These are phyloP conservation scores for Cherax quadricarinatus DNA, from an alignment of 1,140 invertebrate species.

Conservation along the genomic window DNA sequence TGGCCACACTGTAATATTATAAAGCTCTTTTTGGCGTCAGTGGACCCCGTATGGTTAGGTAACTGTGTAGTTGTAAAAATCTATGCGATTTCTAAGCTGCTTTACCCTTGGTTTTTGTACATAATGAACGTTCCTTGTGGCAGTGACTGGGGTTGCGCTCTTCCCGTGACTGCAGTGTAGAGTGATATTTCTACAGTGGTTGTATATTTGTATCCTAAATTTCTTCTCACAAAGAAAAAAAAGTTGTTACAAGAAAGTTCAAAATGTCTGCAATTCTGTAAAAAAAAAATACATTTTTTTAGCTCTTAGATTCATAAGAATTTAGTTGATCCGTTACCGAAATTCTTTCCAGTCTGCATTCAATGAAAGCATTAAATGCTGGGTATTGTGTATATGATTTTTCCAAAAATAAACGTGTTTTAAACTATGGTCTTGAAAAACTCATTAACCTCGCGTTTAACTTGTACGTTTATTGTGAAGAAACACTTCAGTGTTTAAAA, in stretches of 20 bases:
- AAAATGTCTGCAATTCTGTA: slow-evolving; percentile 71
- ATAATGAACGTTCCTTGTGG: slow-evolving; percentile 57
- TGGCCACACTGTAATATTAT: slow-evolving; percentile 68
- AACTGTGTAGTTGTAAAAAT: slow-evolving; percentile 69
- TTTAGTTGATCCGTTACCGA: slow-evolving; percentile 69
- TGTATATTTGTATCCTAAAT: slow-evolving; percentile 72
- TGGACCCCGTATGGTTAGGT: slow-evolving; percentile 71
- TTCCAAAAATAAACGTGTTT: slow-evolving; percentile 71
- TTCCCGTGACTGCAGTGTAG: slow-evolving; percentile 58
- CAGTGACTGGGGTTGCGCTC: slow-evolving; percentile 37
- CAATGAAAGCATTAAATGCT: slow-evolving; percentile 69
- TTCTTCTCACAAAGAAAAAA: slow-evolving; percentile 70
- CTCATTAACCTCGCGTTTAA: not conserved
- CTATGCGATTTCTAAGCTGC: slow-evolving; percentile 66
- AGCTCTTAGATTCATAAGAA: slow-evolving; percentile 59
- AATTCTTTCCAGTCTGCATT: slow-evolving; percentile 69
- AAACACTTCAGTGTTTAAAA: too few relatives aligned
- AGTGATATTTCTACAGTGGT: slow-evolving; percentile 69
- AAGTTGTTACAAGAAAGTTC: slow-evolving; percentile 71
- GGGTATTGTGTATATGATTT: slow-evolving; percentile 71
- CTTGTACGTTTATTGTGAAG: too few relatives aligned
- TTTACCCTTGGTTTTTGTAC: slow-evolving; percentile 67
- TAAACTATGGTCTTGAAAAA: slow-evolving; percentile 56
- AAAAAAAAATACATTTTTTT: slow-evolving; percentile 67
- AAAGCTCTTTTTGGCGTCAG: slow-evolving; percentile 68